Conservation (phyloP, 53 echinoderm and acorn worm species). For the Mesocentrotus franciscanus region DNA sequence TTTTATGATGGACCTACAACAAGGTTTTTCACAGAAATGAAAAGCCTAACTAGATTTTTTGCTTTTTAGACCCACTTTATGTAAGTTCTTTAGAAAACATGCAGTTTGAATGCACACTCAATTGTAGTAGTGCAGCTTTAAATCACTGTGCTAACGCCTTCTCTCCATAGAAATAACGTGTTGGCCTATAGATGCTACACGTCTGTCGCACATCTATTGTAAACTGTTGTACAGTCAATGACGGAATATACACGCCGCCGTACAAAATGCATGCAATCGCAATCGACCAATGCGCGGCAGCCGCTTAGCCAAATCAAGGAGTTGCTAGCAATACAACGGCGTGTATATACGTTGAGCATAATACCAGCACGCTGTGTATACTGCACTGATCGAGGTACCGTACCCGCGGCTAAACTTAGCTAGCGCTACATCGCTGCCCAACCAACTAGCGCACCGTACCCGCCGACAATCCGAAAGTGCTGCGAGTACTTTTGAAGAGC, state of each 20-base stretch:
- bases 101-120: neutral
- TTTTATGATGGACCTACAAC: neutral
- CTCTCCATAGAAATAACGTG: slow-evolving; percentile 11
- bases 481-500: slow-evolving; percentile 50
- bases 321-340: slow-evolving; percentile 17
- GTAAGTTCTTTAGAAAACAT: neutral
- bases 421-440: slow-evolving; percentile 3
- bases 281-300: slow-evolving; percentile 54
- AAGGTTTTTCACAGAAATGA: neutral
- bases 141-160: slow-evolving; percentile 12
- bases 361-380: slow-evolving; percentile 7
- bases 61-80: neutral
- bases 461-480: slow-evolving; percentile 56
- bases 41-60: neutral
- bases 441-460: slow-evolving; percentile 12
- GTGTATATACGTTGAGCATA: slow-evolving; percentile 11
- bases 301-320: slow-evolving; percentile 1
- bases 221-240: slow-evolving; percentile 43
- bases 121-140: slow-evolving; percentile 33
- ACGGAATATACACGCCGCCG: slow-evolving; percentile 41
- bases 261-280: neutral
- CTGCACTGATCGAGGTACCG: slow-evolving; percentile 16
- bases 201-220: slow-evolving; percentile 15
- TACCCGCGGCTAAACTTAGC: slow-evolving; percentile 22
- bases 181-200: slow-evolving; percentile 48